A percentile compares a stretch with the other conserved stretches of the same genome.
phyloP scores from a whole-genome alignment of 2,888 invertebrate genomes.

The Cepaea hortensis region DNA sequence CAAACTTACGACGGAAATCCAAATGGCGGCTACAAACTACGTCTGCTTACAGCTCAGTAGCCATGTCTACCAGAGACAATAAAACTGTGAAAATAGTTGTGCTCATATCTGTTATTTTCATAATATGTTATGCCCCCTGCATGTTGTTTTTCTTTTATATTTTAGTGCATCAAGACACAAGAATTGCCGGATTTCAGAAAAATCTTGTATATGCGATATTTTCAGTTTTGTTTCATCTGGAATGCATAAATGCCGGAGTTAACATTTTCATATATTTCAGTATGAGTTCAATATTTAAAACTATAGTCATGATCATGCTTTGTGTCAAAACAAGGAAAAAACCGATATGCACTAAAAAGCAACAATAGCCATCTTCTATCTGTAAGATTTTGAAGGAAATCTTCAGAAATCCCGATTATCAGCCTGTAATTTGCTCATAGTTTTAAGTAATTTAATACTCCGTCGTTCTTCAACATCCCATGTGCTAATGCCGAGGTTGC shows the following conservation, averaged over 20 bases:
- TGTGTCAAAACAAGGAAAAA: neutral
- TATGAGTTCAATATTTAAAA: neutral
- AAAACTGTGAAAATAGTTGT: conserved; percentile 1
- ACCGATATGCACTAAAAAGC: too few relatives aligned
- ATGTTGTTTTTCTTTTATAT: neutral
- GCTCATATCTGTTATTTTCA: neutral
- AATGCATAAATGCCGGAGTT: neutral
- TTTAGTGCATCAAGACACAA: neutral
- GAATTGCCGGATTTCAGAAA: neutral
- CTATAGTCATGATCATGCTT: neutral
- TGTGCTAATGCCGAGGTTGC: too few relatives aligned
- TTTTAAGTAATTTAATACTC: too few relatives aligned
- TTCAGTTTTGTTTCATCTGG: neutral
- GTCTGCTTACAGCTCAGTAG: too few relatives aligned
- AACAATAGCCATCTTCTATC: too few relatives aligned
- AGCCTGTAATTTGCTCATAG: too few relatives aligned
- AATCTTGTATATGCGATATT: neutral
- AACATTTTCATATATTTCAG: conserved; percentile 16
- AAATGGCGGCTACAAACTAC: neutral
- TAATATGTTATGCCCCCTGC: neutral
- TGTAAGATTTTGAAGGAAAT: too few relatives aligned
- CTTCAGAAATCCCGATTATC: too few relatives aligned
- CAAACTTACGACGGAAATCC: neutral
- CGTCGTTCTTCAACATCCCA: too few relatives aligned
- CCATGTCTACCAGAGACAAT: neutral